Evolutionary conservation across 2,888 invertebrate species (phyloP).

Genomic region (Caenorhabditis imperialis): DNA sequence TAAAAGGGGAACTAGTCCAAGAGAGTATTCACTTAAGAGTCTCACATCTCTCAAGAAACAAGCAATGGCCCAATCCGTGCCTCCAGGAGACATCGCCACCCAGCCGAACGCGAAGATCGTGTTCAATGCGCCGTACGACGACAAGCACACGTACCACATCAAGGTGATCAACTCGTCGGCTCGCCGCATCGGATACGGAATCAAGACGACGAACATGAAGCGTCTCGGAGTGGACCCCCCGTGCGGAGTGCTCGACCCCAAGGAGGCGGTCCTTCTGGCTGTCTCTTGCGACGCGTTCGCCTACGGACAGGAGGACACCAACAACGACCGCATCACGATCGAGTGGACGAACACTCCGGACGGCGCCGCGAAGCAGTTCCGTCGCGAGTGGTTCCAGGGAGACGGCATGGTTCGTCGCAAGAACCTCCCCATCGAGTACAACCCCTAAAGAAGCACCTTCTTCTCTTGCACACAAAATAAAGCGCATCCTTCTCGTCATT

Average conservation of each 20-base stretch:
- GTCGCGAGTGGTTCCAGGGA: constrained; percentile 68
- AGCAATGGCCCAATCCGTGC: too few species aligned
- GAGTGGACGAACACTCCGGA: constrained; percentile 67
- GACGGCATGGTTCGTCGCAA: constrained; percentile 13
- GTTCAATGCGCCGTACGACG: constrained; percentile 71
- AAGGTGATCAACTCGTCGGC: constrained; percentile 66
- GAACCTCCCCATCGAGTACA: constrained; percentile 67
- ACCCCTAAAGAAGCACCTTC: too few species aligned
- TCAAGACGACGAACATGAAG: constrained; percentile 50
- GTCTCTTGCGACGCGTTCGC: constrained; percentile 39
- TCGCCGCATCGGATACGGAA: constrained; percentile 54
- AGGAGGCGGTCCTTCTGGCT: constrained; percentile 26
- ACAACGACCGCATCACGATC: constrained; percentile 16
- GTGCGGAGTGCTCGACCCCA: constrained; percentile 46
- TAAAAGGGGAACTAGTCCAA: too few species aligned
- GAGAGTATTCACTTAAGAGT: too few species aligned
- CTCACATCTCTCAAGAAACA: too few species aligned
- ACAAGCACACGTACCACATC: constrained; percentile 71
- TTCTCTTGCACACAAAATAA: too few species aligned
- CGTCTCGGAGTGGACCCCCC: constrained; percentile 45
- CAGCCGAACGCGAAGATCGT: constrained; percentile 43
- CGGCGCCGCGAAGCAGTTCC: constrained; percentile 69
- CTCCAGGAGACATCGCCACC: background rate
- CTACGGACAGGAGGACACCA: constrained; percentile 35
- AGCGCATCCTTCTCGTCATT: too few species aligned